These are phyloP conservation scores for Galerucella pusilla DNA, from an alignment of 2,888 invertebrate species.

Conservation along the genomic window DNA sequence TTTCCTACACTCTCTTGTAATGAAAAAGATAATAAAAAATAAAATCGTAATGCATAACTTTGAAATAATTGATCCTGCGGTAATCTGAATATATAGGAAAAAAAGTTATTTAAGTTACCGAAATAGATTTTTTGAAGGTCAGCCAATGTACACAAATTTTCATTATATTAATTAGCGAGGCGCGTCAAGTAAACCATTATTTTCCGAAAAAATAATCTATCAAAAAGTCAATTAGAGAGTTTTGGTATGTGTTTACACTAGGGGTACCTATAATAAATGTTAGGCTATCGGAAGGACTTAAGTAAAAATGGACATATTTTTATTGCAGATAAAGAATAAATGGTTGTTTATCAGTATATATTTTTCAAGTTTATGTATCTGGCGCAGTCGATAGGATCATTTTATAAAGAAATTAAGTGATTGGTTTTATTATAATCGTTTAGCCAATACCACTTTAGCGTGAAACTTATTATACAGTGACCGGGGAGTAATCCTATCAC, in stretches of 20 bases:
- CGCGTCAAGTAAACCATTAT: not conserved
- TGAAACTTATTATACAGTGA: no score
- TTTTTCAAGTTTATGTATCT: no score
- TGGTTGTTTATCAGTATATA: no score
- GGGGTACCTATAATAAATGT: not conserved
- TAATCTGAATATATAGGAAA: conserved; percentile 10
- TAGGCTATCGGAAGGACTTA: not conserved
- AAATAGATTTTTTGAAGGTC: conserved; percentile 16
- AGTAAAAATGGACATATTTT: no score
- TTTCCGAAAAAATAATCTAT: not conserved
- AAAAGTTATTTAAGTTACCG: not conserved
- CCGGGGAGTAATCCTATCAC: no score
- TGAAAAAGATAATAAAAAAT: no score
- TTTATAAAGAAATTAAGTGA: no score
- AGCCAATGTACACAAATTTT: conserved; percentile 11
- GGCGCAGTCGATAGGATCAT: no score
- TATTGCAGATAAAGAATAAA: no score
- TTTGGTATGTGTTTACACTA: not conserved
- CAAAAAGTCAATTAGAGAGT: not conserved
- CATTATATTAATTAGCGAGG: conserved; percentile 1
- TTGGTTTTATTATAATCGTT: no score
- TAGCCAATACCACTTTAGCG: no score
- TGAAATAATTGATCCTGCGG: not conserved
- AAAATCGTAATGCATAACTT: not conserved
- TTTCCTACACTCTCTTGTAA: no score